Evolutionary conservation across 2,797 vertebrate genomes (phyloP).

Genomic region (Hippopotamyrus pictus): DNA sequence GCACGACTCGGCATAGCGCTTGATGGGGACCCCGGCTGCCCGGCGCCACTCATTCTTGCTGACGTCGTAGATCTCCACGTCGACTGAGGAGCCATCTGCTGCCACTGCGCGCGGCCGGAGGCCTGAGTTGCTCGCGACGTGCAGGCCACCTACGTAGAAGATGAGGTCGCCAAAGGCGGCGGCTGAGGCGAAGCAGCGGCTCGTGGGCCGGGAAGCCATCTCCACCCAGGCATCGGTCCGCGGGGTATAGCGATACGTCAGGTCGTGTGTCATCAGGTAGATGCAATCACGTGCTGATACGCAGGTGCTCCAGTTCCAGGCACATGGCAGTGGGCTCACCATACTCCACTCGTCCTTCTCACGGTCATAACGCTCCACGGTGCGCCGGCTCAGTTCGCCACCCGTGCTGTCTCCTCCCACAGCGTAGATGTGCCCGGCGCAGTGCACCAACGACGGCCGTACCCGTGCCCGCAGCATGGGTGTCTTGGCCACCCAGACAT

Average conservation of each 20-base stretch:
- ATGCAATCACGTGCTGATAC: slow-evolving; percentile 88
- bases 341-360: slow-evolving; percentile 93
- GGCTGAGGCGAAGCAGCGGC: slow-evolving; percentile 89
- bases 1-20: slow-evolving; percentile 87
- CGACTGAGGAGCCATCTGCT: slow-evolving; percentile 84
- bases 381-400: slow-evolving; percentile 86
- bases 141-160: slow-evolving; percentile 92
- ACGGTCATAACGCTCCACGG: slow-evolving; percentile 89
- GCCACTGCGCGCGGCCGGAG: slow-evolving; percentile 79
- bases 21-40: slow-evolving; percentile 89
- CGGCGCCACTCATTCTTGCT: slow-evolving; percentile 91
- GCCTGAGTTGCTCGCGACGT: slow-evolving; percentile 85
- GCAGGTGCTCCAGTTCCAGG: slow-evolving; percentile 91
- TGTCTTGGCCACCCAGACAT: slow-evolving; percentile 90
- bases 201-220: slow-evolving; percentile 90
- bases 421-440: slow-evolving; percentile 92
- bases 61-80: slow-evolving; percentile 91
- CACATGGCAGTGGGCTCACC: slow-evolving; percentile 84
- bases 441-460: slow-evolving; percentile 87
- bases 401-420: slow-evolving; percentile 86
- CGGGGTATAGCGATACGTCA: slow-evolving; percentile 94
- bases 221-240: slow-evolving; percentile 90
- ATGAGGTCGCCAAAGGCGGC: slow-evolving; percentile 87
- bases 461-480: slow-evolving; percentile 88
- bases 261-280: slow-evolving; percentile 89